These are phyloP conservation scores for Drosophila watanabei DNA, from an alignment of 1,140 invertebrate species.

Conservation along the genomic window DNA sequence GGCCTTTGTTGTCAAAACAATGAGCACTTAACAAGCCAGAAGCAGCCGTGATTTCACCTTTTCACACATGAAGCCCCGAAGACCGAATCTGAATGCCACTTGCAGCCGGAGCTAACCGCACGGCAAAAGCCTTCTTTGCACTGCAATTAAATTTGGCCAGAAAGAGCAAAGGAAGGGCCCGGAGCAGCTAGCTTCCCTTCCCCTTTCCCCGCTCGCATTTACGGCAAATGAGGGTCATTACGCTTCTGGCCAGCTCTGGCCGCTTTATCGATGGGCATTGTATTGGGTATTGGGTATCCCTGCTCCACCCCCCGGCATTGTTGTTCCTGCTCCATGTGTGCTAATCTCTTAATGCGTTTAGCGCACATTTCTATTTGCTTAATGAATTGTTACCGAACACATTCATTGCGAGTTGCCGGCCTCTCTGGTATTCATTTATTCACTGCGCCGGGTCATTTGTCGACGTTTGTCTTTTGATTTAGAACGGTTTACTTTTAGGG, in stretches of 20 bases:
- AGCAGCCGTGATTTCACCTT: conserved; percentile 71
- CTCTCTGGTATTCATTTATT: conserved; percentile 67
- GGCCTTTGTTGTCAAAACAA: conserved; percentile 75
- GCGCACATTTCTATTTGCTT: conserved; percentile 83
- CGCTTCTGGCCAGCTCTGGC: conserved; percentile 64
- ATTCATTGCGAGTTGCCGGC: conserved; percentile 65
- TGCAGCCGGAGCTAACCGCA: conserved; percentile 59
- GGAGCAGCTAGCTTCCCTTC: neutral
- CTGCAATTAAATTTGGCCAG: conserved; percentile 74
- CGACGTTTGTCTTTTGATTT: conserved; percentile 81
- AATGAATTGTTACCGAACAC: conserved; percentile 83
- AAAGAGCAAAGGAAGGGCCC: neutral
- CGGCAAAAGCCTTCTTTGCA: conserved; percentile 39
- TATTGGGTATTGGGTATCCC: conserved; percentile 8
- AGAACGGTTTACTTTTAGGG: conserved; percentile 24
- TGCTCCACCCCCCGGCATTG: conserved; percentile 20
- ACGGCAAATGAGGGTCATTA: conserved; percentile 80
- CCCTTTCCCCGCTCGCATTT: conserved; percentile 15
- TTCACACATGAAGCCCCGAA: conserved; percentile 50
- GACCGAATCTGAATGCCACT: conserved; percentile 28
- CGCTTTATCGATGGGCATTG: conserved; percentile 63
- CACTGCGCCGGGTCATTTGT: conserved; percentile 74
- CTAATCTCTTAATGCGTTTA: conserved; percentile 85
- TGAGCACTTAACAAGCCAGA: conserved; percentile 74
- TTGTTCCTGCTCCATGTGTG: conserved; percentile 62